Conservation (phyloP, 2,113 vertebrate genomes). For the Hyperopisus bebe region DNA sequence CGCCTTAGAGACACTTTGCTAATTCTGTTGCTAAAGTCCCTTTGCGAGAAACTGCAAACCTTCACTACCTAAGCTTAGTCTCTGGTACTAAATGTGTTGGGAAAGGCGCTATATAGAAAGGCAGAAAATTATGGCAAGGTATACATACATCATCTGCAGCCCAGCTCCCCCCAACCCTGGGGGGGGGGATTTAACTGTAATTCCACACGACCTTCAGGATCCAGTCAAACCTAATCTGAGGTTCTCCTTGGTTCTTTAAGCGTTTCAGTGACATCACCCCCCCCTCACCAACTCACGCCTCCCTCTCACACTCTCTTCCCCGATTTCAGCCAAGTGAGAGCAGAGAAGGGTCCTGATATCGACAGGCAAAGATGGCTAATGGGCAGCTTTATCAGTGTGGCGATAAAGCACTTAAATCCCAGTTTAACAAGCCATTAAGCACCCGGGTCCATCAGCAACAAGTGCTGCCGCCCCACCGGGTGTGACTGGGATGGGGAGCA, state of each 20-base stretch:
- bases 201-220: neutral
- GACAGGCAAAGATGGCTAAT: conserved; percentile 9
- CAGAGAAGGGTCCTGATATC: neutral
- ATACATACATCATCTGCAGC: neutral
- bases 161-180: neutral
- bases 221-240: neutral
- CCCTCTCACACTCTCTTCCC: neutral
- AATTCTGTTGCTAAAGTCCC: neutral
- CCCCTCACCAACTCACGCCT: neutral
- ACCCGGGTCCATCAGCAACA: conserved; percentile 29
- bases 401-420: conserved; percentile 33
- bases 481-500: conserved; percentile 13
- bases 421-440: conserved; percentile 48
- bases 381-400: conserved; percentile 38
- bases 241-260: neutral
- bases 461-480: conserved; percentile 41
- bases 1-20: neutral
- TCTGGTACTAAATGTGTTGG: neutral
- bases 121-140: neutral
- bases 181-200: neutral
- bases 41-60: neutral
- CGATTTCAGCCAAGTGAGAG: neutral
- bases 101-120: neutral
- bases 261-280: neutral
- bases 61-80: neutral